phyloP scores from a whole-genome alignment of 1,140 invertebrate genomes.

The Steinernema khuongi region DNA sequence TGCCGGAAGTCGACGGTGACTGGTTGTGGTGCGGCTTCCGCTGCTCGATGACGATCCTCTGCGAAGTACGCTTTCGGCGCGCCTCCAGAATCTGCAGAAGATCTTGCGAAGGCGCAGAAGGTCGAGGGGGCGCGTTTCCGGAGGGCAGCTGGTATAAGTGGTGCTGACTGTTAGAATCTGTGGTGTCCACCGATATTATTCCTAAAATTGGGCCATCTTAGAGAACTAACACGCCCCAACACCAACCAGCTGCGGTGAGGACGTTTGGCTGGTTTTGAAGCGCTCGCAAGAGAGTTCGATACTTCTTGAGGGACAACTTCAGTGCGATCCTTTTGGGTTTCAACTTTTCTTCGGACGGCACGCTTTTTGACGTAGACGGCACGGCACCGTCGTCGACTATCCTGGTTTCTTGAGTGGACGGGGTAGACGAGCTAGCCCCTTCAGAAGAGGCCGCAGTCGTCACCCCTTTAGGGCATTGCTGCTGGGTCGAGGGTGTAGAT shows the following conservation, averaged over 20 bases:
- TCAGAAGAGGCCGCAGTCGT: conserved; percentile 5
- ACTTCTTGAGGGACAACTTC: background rate
- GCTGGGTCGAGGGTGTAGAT: background rate
- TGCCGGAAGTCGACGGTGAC: background rate
- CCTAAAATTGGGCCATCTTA: background rate
- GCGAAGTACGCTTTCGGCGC: background rate
- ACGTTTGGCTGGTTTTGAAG: background rate
- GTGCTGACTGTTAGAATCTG: background rate
- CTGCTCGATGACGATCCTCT: background rate
- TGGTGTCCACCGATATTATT: background rate
- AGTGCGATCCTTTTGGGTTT: background rate
- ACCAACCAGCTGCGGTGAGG: background rate
- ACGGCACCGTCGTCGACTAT: conserved; percentile 2
- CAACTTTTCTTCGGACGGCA: background rate
- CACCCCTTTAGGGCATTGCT: conserved; percentile 9
- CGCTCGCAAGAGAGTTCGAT: background rate
- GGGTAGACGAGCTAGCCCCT: conserved; percentile 5
- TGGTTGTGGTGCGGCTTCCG: background rate
- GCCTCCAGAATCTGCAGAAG: background rate
- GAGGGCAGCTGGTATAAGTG: background rate
- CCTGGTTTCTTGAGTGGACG: background rate
- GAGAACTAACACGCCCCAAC: background rate
- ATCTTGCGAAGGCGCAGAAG: background rate
- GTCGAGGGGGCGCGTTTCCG: background rate
- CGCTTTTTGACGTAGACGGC: conserved; percentile 1